Evolutionary conservation across 2,113 vertebrate genomes (phyloP).

Genomic region (Sturnira hondurensis): DNA sequence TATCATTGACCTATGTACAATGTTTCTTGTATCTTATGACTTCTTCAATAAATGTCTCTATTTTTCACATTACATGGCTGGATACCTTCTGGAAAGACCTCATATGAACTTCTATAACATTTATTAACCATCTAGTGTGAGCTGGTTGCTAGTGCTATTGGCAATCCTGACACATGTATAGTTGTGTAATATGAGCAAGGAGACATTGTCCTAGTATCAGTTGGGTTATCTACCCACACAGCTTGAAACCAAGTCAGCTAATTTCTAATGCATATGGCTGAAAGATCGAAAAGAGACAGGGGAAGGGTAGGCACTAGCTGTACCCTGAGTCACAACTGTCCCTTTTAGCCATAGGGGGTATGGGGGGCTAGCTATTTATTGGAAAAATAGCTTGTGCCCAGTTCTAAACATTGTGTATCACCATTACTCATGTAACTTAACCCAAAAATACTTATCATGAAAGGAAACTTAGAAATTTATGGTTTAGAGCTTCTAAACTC

Average conservation of each 20-base stretch:
- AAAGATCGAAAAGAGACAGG: not conserved
- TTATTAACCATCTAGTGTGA: not conserved
- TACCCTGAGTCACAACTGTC: not conserved
- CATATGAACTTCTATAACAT: not conserved
- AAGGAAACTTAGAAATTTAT: not conserved
- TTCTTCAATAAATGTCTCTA: too few species aligned
- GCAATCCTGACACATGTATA: too few species aligned
- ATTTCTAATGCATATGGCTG: not conserved
- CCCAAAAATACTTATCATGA: fast-evolving
- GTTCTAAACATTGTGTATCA: not conserved
- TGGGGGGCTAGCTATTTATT: not conserved
- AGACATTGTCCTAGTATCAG: not conserved
- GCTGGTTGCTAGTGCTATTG: not conserved
- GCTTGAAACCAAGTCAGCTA: not conserved
- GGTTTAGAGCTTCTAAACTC: too few species aligned
- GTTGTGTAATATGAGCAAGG: fast-evolving
- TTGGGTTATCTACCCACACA: fast-evolving
- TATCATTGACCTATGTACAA: too few species aligned
- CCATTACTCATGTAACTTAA: too few species aligned
- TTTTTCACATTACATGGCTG: too few species aligned
- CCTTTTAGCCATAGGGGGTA: not conserved
- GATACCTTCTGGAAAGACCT: too few species aligned
- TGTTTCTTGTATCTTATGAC: too few species aligned
- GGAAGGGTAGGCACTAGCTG: not conserved
- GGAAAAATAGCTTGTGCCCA: not conserved